Evolutionary conservation across 2,113 vertebrate species (phyloP).

Genomic region (Turdus rufiventris): DNA sequence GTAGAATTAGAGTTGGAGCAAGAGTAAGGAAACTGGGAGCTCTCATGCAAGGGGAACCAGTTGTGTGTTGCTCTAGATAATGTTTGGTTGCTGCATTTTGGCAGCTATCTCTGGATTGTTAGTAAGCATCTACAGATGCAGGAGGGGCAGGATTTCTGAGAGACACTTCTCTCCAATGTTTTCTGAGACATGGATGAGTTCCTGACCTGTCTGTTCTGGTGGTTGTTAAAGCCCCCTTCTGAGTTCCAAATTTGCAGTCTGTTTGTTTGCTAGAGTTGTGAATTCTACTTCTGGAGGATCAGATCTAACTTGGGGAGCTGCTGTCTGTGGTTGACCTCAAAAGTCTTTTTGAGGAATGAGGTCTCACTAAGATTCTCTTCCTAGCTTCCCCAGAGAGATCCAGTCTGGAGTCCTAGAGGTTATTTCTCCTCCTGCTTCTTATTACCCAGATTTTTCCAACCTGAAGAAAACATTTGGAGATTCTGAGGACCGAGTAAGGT

Average conservation of each 20-base stretch:
- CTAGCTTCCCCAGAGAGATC: conserved; percentile 78
- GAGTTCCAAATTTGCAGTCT: not conserved
- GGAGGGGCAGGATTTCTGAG: not conserved
- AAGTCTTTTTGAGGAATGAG: not conserved
- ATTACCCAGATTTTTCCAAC: conserved; percentile 75
- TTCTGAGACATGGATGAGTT: not conserved
- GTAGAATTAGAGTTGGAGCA: not conserved
- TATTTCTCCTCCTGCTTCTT: conserved; percentile 76
- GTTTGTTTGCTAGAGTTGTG: not conserved
- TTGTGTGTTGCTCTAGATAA: not conserved
- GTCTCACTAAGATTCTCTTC: conserved; percentile 27
- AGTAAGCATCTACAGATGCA: not conserved
- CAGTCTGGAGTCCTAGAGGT: conserved; percentile 79
- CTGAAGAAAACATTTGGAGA: conserved; percentile 74
- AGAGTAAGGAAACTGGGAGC: not conserved
- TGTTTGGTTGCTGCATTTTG: not conserved
- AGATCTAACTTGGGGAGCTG: not conserved
- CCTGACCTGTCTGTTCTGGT: not conserved
- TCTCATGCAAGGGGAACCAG: not conserved
- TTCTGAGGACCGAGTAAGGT: conserved; percentile 80
- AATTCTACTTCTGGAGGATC: not conserved
- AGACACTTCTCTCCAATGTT: not conserved
- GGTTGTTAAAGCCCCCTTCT: not conserved
- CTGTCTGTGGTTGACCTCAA: not conserved
- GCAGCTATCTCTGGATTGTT: not conserved